Evolutionary conservation across 1,140 invertebrate genomes (phyloP).

Genomic region (Drosophila pandora): DNA sequence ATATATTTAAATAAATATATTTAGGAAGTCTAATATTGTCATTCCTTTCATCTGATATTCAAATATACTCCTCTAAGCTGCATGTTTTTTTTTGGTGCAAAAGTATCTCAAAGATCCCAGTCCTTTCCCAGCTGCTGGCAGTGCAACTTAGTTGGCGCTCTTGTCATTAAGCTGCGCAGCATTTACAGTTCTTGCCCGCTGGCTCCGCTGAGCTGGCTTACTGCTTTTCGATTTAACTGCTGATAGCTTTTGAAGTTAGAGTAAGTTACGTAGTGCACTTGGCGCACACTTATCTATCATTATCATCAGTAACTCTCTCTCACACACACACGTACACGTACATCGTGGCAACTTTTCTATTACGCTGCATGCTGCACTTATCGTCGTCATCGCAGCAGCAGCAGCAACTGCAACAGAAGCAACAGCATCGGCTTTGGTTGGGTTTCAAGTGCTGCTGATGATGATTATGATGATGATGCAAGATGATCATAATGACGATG

Average conservation of each 20-base stretch:
- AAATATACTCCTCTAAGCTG: no score
- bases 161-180: constrained; percentile 76
- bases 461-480: constrained; percentile 23
- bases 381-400: constrained; percentile 65
- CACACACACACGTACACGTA: constrained; percentile 29
- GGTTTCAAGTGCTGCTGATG: constrained; percentile 31
- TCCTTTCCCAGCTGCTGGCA: constrained; percentile 23
- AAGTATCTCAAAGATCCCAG: constrained; percentile 14
- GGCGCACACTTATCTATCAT: constrained; percentile 82
- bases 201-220: constrained; percentile 61
- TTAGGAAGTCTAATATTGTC: no score
- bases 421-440: constrained; percentile 26
- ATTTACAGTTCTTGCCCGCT: constrained; percentile 79
- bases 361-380: constrained; percentile 78
- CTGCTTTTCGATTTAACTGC: constrained; percentile 81
- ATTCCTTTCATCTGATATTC: neutral
- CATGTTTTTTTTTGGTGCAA: constrained; percentile 1
- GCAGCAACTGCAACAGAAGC: constrained; percentile 9
- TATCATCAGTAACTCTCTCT: constrained; percentile 69
- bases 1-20: no score
- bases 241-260: constrained; percentile 81
- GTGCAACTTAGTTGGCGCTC: constrained; percentile 66
- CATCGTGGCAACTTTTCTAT: constrained; percentile 75
- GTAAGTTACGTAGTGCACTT: constrained; percentile 79
- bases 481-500: constrained; percentile 1